phyloP scores from a whole-genome alignment of 2,888 invertebrate genomes.

The Taphrorychus bicolor region DNA sequence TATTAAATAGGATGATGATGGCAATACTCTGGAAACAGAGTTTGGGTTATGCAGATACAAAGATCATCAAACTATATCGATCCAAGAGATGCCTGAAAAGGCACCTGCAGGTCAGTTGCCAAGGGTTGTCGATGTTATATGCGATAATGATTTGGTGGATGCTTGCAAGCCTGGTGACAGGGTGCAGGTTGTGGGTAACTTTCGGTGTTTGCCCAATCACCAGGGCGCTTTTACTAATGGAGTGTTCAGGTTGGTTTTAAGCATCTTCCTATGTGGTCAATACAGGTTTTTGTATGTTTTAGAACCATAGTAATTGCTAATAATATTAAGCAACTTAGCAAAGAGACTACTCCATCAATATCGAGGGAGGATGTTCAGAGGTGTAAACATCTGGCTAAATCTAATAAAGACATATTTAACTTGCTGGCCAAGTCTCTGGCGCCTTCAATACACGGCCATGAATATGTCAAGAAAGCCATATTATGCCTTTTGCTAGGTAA shows the following conservation, averaged over 20 bases:
- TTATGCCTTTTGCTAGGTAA: constrained; percentile 80
- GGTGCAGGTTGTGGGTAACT: constrained; percentile 95
- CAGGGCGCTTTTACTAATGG: constrained; percentile 91
- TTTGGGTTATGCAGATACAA: constrained; percentile 94
- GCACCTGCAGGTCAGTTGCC: constrained; percentile 98
- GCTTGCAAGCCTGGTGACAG: constrained; percentile 95
- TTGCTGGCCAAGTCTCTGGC: constrained; percentile 90
- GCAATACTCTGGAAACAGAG: constrained; percentile 96
- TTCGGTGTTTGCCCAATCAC: constrained; percentile 92
- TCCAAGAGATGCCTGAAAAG: constrained; percentile 99
- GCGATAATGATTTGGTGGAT: constrained; percentile 97
- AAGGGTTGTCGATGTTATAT: constrained; percentile 91
- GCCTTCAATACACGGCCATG: constrained; percentile 97
- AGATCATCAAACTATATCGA: constrained; percentile 96
- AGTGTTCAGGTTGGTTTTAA: constrained; percentile 70
- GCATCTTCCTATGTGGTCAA: neutral
- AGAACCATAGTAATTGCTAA: constrained; percentile 94
- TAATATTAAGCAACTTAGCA: constrained; percentile 87
- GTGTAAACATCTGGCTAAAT: constrained; percentile 82
- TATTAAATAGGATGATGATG: constrained; percentile 89
- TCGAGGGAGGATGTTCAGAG: constrained; percentile 86
- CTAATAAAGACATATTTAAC: constrained; percentile 84
- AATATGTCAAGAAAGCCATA: constrained; percentile 95
- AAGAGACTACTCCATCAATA: constrained; percentile 80
- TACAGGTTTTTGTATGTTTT: constrained; percentile 45